phyloP scores from a whole-genome alignment of 2,888 invertebrate species.

The Rhaphigaster nebulosa region DNA sequence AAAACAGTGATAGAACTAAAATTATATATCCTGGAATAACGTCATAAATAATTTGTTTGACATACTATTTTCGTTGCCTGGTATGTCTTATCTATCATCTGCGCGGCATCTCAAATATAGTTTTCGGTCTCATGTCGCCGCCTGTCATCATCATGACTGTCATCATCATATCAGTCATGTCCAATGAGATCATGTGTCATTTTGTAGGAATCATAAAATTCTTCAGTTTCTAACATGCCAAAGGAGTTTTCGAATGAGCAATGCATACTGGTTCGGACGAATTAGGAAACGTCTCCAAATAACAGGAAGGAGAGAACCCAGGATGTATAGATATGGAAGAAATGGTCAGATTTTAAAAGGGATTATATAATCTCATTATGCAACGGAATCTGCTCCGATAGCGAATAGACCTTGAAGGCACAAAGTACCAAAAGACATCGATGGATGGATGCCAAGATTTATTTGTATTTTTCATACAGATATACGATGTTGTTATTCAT shows the following conservation, averaged over 20 bases:
- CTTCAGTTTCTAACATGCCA: not conserved
- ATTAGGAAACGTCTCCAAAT: not conserved
- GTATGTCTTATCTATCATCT: conserved; percentile 11
- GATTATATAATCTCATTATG: conserved; percentile 4
- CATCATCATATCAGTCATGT: not conserved
- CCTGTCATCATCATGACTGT: no score
- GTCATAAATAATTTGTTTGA: conserved; percentile 17
- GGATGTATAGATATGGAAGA: not conserved
- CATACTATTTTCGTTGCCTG: not conserved
- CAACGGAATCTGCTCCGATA: not conserved
- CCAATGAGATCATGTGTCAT: not conserved
- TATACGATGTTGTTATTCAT: not conserved
- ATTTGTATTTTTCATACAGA: not conserved
- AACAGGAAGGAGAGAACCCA: not conserved
- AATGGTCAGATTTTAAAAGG: not conserved
- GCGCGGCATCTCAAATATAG: conserved; percentile 4
- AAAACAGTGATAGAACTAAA: not conserved
- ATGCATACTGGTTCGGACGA: not conserved
- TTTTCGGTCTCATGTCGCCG: not conserved
- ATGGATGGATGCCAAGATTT: not conserved
- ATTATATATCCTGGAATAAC: not conserved
- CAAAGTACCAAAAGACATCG: not conserved
- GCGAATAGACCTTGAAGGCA: not conserved
- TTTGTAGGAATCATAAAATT: not conserved
- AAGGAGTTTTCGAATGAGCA: not conserved